These are phyloP conservation scores for Phymatocera aterrima DNA, from an alignment of 2,888 invertebrate species.

Conservation along the genomic window DNA sequence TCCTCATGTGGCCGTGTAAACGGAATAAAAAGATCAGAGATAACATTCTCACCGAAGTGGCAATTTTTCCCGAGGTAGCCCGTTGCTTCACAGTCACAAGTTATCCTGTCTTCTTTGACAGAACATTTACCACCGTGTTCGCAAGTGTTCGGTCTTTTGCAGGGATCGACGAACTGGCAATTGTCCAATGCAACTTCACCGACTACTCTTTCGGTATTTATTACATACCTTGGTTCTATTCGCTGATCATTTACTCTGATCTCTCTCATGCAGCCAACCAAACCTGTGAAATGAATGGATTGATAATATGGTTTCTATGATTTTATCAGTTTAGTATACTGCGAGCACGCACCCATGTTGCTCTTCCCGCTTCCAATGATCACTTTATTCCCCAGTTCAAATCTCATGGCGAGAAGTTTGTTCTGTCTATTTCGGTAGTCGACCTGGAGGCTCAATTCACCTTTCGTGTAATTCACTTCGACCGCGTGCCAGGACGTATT, in stretches of 20 bases:
- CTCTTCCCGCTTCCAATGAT: conserved; percentile 89
- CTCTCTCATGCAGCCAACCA: conserved; percentile 95
- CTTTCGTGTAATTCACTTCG: conserved; percentile 85
- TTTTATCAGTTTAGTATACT: no score
- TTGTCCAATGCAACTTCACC: conserved; percentile 94
- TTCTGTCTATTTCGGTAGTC: conserved; percentile 85
- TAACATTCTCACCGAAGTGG: conserved; percentile 82
- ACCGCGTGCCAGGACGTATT: conserved; percentile 90
- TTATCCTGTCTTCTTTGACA: conserved; percentile 90
- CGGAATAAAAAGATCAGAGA: not conserved
- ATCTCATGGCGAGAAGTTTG: conserved; percentile 82
- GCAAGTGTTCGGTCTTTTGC: conserved; percentile 92
- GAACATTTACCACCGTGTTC: conserved; percentile 95
- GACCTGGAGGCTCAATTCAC: conserved; percentile 84
- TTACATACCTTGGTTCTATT: conserved; percentile 88
- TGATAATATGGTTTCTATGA: not conserved
- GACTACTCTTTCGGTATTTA: conserved; percentile 88
- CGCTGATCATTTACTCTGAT: conserved; percentile 88
- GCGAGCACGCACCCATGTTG: conserved; percentile 69
- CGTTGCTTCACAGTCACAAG: conserved; percentile 93
- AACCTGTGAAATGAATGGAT: conserved; percentile 76
- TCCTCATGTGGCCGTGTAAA: no score
- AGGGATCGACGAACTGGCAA: conserved; percentile 93
- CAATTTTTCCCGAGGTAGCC: conserved; percentile 96
- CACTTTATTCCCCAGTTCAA: conserved; percentile 83